Conservation (phyloP, 1,140 invertebrate genomes). For the Drosophila nasuta region DNA sequence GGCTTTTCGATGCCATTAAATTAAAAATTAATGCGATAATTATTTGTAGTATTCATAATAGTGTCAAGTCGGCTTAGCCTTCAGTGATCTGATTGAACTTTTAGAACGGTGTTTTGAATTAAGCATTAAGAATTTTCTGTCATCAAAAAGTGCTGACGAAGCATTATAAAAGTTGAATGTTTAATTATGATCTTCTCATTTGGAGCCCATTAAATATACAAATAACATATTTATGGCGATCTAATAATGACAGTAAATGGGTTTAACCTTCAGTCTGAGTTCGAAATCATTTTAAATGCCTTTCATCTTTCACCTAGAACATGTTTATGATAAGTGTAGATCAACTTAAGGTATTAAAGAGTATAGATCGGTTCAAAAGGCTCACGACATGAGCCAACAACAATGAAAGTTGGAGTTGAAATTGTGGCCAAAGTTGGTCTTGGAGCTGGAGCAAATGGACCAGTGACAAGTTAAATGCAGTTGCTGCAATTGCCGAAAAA, state of each 20-base stretch:
- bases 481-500: conserved; percentile 39
- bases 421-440: background rate
- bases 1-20: too few species aligned
- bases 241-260: background rate
- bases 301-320: background rate
- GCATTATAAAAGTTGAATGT: background rate
- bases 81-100: too few species aligned
- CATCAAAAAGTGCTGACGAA: background rate
- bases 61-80: background rate
- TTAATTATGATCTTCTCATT: background rate
- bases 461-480: conserved; percentile 37
- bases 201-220: background rate
- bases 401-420: background rate
- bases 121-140: background rate
- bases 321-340: background rate
- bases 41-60: too few species aligned
- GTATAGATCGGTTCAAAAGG: background rate
- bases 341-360: background rate
- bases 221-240: background rate
- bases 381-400: background rate
- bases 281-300: background rate
- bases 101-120: background rate
- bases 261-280: background rate
- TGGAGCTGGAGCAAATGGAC: conserved; percentile 10
- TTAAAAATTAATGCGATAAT: background rate